Percentiles rank a stretch among this genome's conserved stretches.
Conservation (phyloP, 2,888 invertebrate species). For the Brenthis ino region DNA sequence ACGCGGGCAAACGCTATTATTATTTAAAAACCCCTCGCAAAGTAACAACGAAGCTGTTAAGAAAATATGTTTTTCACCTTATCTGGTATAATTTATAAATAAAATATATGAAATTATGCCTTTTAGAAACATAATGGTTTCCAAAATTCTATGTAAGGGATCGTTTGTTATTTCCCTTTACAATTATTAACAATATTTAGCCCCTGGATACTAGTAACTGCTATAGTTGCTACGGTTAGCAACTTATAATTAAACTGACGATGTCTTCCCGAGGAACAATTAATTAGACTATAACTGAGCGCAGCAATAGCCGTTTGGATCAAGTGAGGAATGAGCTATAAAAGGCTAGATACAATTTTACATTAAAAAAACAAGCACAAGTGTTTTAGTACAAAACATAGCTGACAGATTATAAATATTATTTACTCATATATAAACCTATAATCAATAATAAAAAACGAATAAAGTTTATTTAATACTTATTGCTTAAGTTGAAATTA, state of each 20-base stretch:
- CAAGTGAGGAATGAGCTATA: conserved; percentile 57
- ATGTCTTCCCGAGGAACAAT: conserved; percentile 61
- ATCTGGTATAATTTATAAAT: background rate
- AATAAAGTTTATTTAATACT: too few species aligned
- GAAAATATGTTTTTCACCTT: too few species aligned
- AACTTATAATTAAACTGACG: conserved; percentile 68
- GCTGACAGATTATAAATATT: background rate
- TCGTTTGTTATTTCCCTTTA: conserved; percentile 24
- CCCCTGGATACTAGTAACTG: conserved; percentile 21
- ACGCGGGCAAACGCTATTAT: too few species aligned
- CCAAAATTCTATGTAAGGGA: conserved; percentile 5
- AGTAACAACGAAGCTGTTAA: too few species aligned
- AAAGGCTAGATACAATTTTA: conserved; percentile 52
- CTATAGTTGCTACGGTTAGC: conserved; percentile 40
- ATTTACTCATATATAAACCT: too few species aligned
- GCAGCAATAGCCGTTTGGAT: conserved; percentile 55
- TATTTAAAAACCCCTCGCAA: too few species aligned
- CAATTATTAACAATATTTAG: conserved; percentile 29
- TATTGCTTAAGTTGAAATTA: too few species aligned
- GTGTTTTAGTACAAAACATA: background rate
- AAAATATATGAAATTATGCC: background rate
- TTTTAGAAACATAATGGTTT: background rate
- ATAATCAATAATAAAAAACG: too few species aligned
- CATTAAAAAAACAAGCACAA: conserved; percentile 52
- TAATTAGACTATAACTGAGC: conserved; percentile 64